Conservation (phyloP, 2,888 invertebrate species). For the Hypselothyrea guttata region DNA sequence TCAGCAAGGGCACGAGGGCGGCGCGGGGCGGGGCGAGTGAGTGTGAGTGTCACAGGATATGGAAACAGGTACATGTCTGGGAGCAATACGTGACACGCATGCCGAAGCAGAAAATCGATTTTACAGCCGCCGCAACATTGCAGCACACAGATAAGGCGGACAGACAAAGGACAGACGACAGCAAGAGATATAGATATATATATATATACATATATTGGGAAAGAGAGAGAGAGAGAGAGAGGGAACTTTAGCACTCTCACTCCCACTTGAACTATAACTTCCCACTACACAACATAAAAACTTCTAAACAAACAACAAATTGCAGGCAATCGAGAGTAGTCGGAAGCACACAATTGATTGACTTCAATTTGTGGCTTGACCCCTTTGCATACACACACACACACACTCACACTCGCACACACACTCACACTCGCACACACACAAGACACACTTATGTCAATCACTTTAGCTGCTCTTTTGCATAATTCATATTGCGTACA, state of each 20-base stretch:
- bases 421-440: no score
- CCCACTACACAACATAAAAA: not conserved
- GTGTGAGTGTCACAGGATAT: slow-evolving; percentile 30
- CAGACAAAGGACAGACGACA: not conserved
- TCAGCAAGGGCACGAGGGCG: slow-evolving; percentile 4
- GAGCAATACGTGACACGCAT: slow-evolving; percentile 52
- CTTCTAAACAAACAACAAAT: not conserved
- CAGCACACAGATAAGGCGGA: slow-evolving; percentile 18
- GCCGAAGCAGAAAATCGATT: slow-evolving; percentile 53
- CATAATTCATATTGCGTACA: no score
- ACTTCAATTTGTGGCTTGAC: slow-evolving; percentile 25
- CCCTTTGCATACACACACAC: slow-evolving; percentile 9
- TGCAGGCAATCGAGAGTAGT: slow-evolving; percentile 15
- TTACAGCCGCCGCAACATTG: slow-evolving; percentile 28
- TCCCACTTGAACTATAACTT: not conserved
- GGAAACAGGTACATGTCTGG: slow-evolving; percentile 33
- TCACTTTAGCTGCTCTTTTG: no score
- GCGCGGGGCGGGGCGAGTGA: not conserved
- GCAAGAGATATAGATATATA: not conserved
- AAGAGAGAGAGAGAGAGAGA: not conserved
- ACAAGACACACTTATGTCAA: not conserved
- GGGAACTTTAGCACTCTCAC: not conserved
- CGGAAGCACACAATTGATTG: slow-evolving; percentile 29
- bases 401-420: not conserved
- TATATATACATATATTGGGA: no score